Percentiles rank a stretch among this genome's conserved stretches.
Evolutionary conservation across 2,888 invertebrate species (phyloP).

Genomic region (Heliconius charithonia): DNA sequence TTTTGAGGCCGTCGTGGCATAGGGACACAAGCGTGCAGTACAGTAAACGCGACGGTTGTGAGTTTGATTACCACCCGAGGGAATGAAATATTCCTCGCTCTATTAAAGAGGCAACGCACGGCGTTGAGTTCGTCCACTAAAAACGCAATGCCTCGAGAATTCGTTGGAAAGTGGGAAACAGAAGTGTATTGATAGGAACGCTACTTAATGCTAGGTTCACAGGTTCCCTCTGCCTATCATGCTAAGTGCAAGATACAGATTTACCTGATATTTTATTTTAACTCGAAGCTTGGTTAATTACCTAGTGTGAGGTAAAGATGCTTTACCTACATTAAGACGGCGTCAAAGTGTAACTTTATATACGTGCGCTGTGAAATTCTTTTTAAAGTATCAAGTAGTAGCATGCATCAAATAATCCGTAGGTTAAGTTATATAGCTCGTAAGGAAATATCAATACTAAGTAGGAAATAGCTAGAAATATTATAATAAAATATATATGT

Average conservation of each 20-base stretch:
- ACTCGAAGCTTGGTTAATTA: background rate
- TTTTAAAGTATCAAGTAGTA: constrained; percentile 1
- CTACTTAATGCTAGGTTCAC: background rate
- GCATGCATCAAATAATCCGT: background rate
- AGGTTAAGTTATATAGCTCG: background rate
- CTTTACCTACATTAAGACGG: background rate
- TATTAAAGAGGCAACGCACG: too few species aligned
- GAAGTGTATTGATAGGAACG: background rate
- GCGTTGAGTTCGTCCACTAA: too few species aligned
- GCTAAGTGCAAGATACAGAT: background rate
- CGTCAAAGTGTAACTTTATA: background rate
- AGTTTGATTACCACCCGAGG: too few species aligned
- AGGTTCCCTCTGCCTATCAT: background rate
- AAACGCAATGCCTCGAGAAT: background rate
- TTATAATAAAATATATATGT: too few species aligned
- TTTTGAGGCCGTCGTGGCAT: too few species aligned
- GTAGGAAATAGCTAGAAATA: too few species aligned
- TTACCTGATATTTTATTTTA: too few species aligned
- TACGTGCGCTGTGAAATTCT: background rate
- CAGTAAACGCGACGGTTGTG: too few species aligned
- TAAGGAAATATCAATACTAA: background rate
- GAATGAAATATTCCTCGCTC: too few species aligned
- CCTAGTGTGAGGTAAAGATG: background rate
- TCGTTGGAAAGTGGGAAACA: background rate
- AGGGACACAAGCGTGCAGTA: too few species aligned